Percentiles rank a stretch among this genome's conserved stretches.
Conservation (phyloP, 2,797 vertebrate genomes). For the Ibycter americanus region DNA sequence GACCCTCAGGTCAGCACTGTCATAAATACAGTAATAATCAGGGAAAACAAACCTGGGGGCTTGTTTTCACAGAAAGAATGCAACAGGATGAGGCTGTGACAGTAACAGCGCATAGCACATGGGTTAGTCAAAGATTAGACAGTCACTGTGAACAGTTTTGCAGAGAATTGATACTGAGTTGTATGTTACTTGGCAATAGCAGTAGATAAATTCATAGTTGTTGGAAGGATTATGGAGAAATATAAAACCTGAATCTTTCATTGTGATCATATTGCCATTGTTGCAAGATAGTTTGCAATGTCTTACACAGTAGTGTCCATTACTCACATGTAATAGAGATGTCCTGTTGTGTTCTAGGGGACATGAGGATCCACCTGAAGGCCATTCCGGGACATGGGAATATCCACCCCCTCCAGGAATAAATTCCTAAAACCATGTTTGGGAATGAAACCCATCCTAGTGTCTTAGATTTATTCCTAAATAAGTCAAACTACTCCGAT, state of each 20-base stretch:
- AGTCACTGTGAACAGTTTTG: neutral
- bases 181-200: neutral
- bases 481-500: neutral
- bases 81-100: neutral
- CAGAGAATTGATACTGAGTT: neutral
- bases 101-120: accelerated
- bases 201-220: neutral
- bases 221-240: neutral
- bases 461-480: neutral
- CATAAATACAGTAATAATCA: neutral
- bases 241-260: neutral
- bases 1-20: neutral
- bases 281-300: neutral
- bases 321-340: too few species aligned
- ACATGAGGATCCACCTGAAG: neutral
- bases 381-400: neutral
- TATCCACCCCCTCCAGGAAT: neutral
- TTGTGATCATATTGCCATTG: neutral
- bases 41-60: neutral
- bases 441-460: neutral
- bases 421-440: neutral
- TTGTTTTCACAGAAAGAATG: neutral
- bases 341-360: neutral
- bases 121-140: neutral
- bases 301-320: neutral